Conservation (phyloP, 2,888 invertebrate species). For the Syrphus vitripennis region DNA sequence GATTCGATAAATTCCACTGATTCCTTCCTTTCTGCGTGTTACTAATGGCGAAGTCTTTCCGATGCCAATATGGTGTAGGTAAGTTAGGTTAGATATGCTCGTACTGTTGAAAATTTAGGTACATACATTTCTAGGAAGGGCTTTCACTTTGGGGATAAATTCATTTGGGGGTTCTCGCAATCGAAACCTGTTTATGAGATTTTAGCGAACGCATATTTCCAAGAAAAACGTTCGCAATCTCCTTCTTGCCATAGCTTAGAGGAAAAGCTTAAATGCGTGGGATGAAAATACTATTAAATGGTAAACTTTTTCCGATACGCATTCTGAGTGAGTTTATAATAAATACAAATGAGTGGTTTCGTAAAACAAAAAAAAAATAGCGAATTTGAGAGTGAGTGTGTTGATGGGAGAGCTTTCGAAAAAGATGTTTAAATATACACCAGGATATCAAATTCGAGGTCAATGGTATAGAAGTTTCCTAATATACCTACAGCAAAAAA, state of each 20-base stretch:
- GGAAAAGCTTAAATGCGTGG: neutral
- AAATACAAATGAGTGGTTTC: neutral
- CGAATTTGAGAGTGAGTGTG: neutral
- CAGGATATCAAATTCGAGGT: constrained; percentile 54
- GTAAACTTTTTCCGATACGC: neutral
- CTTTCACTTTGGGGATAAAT: constrained; percentile 46
- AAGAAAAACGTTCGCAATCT: constrained; percentile 25
- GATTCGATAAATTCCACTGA: constrained; percentile 42
- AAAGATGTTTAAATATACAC: constrained; percentile 1
- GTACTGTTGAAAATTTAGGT: neutral
- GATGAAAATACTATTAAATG: neutral
- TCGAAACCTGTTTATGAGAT: neutral
- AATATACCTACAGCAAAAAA: neutral
- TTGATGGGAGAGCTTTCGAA: neutral
- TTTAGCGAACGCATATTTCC: constrained; percentile 38
- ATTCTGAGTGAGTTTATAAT: neutral
- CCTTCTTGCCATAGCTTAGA: neutral
- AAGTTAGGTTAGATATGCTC: neutral
- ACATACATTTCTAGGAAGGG: neutral
- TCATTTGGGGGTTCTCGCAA: constrained; percentile 35
- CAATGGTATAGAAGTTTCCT: constrained; percentile 32
- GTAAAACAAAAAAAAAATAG: neutral
- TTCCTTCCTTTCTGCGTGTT: neutral
- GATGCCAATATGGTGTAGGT: neutral
- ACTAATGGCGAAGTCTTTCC: neutral